Evolutionary conservation across 2,888 invertebrate species (phyloP), one percentile per base, ranked within the genome.

Genomic region (Caenorhabditis drosophilae): DNA sequence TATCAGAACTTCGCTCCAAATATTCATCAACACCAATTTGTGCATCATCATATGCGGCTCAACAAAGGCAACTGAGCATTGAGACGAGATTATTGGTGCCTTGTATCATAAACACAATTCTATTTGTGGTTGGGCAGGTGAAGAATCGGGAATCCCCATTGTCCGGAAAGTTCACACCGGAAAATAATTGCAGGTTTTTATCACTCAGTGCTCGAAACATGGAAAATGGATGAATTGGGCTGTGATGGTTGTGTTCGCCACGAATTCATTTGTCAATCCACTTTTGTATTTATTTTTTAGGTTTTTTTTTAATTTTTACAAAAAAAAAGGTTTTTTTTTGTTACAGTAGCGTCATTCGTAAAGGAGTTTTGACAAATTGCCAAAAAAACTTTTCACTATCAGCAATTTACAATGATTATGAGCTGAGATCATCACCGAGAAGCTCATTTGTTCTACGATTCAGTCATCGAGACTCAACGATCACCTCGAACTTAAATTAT

Each of bases 161-260:
- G 46, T n/a, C n/a, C n/a, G n/a, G n/a, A n/a, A n/a, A n/a, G n/a
- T 6, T 9, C n/a, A 26, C 15, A 7, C 23, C 22, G n/a, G 22
- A 25, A 44, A 25, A 6, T 27, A 47, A 41, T 41, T 68, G 42
- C 53, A 73, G 69, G 50, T 73, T 1, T 72, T 77, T 57, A 77
- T 77, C 31, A 64, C 76, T 1, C 69, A 74, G 38, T 71, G 71
- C 48, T 75, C 76, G 1, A 69, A 75, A 48, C 75, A 76, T 45
- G 76, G 77, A 41, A 67, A 73, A 51, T 77, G 77, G 77, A 73
- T 76, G 67, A 73, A 70, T 40, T 77, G 77, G 77, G 70, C 75
- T 9, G 76, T 77, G 27, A 76, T 77, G 77, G 75, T 75, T 6
- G 75, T 77, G 18, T 76, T 77, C 41, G 73, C 76, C 20, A 69